These are phyloP conservation scores for Alauda arvensis DNA, from an alignment of 2,797 vertebrate genomes.

Conservation along the genomic window DNA sequence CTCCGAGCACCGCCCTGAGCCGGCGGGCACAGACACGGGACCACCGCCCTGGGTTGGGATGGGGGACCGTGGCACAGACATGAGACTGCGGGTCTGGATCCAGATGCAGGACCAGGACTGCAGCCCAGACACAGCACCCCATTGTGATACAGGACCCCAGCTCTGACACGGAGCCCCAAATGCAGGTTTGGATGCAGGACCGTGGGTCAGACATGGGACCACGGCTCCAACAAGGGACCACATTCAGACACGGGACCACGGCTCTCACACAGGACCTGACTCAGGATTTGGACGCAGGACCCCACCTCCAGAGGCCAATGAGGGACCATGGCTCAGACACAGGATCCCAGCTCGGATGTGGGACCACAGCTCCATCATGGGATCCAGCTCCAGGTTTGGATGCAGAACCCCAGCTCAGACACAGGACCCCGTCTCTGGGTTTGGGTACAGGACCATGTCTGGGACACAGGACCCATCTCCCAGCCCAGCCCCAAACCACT, in stretches of 20 bases:
- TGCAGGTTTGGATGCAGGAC: not conserved
- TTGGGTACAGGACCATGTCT: not conserved
- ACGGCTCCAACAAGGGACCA: not conserved
- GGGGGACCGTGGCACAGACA: not conserved
- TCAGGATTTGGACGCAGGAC: not conserved
- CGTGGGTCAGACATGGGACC: rapidly evolving
- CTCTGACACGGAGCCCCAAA: rapidly evolving
- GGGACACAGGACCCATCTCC: not conserved
- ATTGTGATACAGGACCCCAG: too few relatives aligned
- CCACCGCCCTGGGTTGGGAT: not conserved
- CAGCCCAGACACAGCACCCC: not conserved
- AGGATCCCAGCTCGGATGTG: not conserved
- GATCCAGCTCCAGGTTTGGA: not conserved
- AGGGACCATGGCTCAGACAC: too few relatives aligned
- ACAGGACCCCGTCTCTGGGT: rapidly evolving
- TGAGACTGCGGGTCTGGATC: too few relatives aligned
- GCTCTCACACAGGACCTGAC: not conserved
- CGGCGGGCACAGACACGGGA: not conserved
- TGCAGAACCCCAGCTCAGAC: not conserved
- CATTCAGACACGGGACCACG: rapidly evolving
- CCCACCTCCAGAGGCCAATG: too few relatives aligned
- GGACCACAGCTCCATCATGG: rapidly evolving
- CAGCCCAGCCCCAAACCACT: not conserved
- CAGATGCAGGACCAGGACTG: too few relatives aligned
- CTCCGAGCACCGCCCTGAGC: not conserved